These are phyloP conservation scores for Cebidichthys violaceus DNA, from an alignment of 2,113 vertebrate species.

Conservation along the genomic window DNA sequence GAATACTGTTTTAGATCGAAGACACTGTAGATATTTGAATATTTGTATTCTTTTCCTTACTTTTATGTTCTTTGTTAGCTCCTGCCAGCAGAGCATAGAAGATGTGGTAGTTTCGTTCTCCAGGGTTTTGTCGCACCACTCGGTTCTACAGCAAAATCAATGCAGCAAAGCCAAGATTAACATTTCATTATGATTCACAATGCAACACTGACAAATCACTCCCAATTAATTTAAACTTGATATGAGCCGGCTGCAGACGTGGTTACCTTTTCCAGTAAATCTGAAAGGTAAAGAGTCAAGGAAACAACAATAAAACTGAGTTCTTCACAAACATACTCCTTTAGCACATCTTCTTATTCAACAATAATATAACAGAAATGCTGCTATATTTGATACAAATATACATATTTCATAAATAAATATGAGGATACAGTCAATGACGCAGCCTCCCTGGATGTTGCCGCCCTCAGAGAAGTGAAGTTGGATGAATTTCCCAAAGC, in stretches of 20 bases:
- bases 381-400: neutral
- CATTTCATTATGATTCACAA: constrained; percentile 22
- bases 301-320: constrained; percentile 33
- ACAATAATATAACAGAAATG: neutral
- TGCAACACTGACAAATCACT: constrained; percentile 8
- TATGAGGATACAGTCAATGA: constrained; percentile 93
- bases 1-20: neutral
- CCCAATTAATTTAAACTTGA: neutral
- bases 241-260: neutral
- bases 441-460: constrained; percentile 92
- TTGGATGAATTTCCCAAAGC: constrained; percentile 95
- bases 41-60: constrained; percentile 64
- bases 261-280: constrained; percentile 86
- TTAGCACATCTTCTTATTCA: neutral
- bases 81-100: constrained; percentile 92
- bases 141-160: constrained; percentile 86
- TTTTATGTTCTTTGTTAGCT: constrained; percentile 85
- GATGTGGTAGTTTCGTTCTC: constrained; percentile 93
- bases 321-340: neutral
- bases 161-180: constrained; percentile 19
- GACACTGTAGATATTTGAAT: neutral
- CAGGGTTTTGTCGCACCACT: constrained; percentile 91
- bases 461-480: constrained; percentile 92
- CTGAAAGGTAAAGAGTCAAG: constrained; percentile 77
- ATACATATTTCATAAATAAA: neutral